Evolutionary conservation across 2,888 invertebrate species (phyloP), one percentile per base, ranked within the genome.

Genomic region (Smittia aterrima): DNA sequence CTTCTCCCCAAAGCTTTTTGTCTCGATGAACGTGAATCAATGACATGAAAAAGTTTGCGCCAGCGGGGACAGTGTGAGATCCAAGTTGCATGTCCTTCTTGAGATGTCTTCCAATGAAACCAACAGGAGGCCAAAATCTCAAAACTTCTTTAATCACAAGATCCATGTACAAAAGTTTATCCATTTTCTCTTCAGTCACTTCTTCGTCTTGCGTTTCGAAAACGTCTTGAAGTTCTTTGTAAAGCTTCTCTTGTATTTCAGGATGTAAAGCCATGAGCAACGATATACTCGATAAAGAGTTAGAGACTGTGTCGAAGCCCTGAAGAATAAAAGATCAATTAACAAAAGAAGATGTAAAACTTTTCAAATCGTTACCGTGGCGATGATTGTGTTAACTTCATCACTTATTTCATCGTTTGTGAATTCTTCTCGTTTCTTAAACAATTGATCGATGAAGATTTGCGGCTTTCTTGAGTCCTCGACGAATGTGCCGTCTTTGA

Each of bases 1-100:
- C 58, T 58, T 58, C 58, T 3, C 58, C 58, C 58, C 58, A 58
- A 58, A 58, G 7, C 18, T 58, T 22, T 13, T 58, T 58, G 58
- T 58, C 22, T 7, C 58, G 18, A 22, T 58, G 58, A 22, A 58
- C 3, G 7, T 20, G 58, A 22, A 22, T 22, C 1, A 22, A 3
- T 7, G 58, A 18, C 4, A 22, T 11, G 13, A 18, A 3, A 13
- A 58, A 18, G 13, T 13, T 22, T 58, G 58, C 9, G 2, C 58
- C 58, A 13, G 18, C 18, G 3, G 58, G 58, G 22, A 58, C 58
- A 1, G 18, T 18, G 3, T 47, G 3, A 7, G 47, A 47, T 13
- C 47, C 47, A 16, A 47, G 2, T 16, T 47, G 9, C n/a, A 47
- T 47, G 4, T 58, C 58, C 18, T 18, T 58, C 3, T 2, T 18